These are phyloP conservation scores for Ia io DNA, from an alignment of 2,113 vertebrate genomes.

Conservation along the genomic window DNA sequence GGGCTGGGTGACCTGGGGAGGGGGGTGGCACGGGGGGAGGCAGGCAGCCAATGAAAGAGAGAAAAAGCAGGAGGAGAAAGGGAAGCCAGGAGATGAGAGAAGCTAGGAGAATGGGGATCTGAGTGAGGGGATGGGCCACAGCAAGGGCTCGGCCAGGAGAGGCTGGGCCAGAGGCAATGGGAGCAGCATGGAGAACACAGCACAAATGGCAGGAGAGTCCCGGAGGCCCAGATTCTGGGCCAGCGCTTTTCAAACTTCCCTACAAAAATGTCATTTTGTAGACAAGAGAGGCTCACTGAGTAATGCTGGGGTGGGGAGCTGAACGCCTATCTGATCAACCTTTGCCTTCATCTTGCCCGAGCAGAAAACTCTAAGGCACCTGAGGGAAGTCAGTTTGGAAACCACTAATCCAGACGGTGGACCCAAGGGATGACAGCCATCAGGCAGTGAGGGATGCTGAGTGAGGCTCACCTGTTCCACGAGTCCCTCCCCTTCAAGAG, in stretches of 20 bases:
- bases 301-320: rapidly evolving
- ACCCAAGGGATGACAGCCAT: rapidly evolving
- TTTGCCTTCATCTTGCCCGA: background rate
- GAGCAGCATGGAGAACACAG: background rate
- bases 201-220: no score
- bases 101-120: no score
- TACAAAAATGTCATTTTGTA: background rate
- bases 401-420: rapidly evolving
- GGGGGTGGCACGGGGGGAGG: rapidly evolving
- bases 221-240: no score
- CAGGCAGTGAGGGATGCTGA: rapidly evolving
- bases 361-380: background rate
- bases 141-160: background rate
- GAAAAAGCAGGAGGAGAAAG: background rate
- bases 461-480: conserved; percentile 80
- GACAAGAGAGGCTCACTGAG: background rate
- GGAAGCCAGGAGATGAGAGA: background rate
- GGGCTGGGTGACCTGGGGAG: background rate
- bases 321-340: background rate
- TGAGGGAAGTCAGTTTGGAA: background rate
- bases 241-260: background rate
- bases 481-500: conserved; percentile 77
- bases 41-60: rapidly evolving
- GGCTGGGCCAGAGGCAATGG: background rate
- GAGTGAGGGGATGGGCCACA: background rate